Conservation (phyloP, 1,140 invertebrate genomes). For the Araneus ventricosus region DNA sequence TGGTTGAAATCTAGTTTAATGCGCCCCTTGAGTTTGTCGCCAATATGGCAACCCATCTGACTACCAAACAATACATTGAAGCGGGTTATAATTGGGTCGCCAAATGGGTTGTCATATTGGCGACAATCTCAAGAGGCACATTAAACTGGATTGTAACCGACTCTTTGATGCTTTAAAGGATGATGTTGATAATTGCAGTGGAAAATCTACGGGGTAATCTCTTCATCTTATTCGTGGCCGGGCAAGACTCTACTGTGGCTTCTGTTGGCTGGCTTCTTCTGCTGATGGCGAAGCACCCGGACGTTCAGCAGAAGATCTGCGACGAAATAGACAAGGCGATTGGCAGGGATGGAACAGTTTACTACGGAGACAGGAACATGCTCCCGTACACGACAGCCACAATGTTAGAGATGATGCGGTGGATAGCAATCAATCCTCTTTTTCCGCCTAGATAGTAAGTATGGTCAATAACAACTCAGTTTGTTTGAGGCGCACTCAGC, state of each 20-base stretch:
- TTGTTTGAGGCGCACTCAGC: no score
- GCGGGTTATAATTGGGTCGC: no score
- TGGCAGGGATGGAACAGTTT: constrained; percentile 38
- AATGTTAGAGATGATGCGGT: constrained; percentile 58
- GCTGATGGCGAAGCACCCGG: constrained; percentile 24
- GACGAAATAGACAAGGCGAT: constrained; percentile 55
- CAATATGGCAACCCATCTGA: no score
- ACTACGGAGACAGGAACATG: constrained; percentile 36
- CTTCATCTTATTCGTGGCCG: constrained; percentile 36
- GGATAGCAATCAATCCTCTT: constrained; percentile 15
- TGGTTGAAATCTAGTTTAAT: no score
- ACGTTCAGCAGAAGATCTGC: constrained; percentile 49
- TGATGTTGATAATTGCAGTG: neutral
- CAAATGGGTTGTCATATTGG: no score
- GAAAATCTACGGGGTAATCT: constrained; percentile 49
- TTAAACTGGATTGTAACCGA: no score
- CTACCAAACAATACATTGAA: no score
- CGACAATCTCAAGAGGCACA: no score
- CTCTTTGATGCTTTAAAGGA: neutral
- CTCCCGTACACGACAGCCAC: constrained; percentile 63
- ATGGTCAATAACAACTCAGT: neutral
- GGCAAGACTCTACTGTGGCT: constrained; percentile 49
- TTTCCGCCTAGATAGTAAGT: constrained; percentile 69
- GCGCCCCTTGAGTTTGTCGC: no score
- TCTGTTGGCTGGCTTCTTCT: constrained; percentile 50